A percentile compares a stretch with the other conserved stretches of the same genome.
phyloP scores from a whole-genome alignment of 2,888 invertebrate species.

The Chrysolina oricalcia region DNA sequence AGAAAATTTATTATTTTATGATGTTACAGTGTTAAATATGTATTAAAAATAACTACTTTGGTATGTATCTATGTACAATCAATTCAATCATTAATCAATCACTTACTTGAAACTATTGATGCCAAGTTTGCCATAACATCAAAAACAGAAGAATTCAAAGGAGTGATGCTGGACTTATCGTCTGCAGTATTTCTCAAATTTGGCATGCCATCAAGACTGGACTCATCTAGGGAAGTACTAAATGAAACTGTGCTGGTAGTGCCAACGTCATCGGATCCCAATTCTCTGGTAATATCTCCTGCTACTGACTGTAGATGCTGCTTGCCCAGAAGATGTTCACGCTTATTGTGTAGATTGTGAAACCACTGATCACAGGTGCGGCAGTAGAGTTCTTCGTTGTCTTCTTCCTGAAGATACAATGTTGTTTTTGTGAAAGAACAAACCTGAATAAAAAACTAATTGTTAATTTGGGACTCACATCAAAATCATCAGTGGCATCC shows the following conservation, averaged over 20 bases:
- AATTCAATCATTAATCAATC: too few relatives aligned
- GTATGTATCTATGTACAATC: too few relatives aligned
- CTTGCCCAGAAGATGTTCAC: conserved; percentile 75
- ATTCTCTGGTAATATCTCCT: conserved; percentile 69
- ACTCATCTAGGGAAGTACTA: conserved; percentile 69
- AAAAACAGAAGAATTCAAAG: conserved; percentile 58
- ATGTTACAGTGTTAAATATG: neutral
- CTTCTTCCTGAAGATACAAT: conserved; percentile 71
- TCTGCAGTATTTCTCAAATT: conserved; percentile 44
- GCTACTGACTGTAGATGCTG: conserved; percentile 73
- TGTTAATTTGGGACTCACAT: conserved; percentile 65
- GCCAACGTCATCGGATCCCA: conserved; percentile 61
- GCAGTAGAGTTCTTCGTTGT: conserved; percentile 75
- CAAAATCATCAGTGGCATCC: conserved; percentile 74
- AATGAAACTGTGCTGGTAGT: conserved; percentile 51
- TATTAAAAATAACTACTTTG: neutral
- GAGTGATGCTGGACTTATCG: conserved; percentile 35
- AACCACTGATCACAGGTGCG: conserved; percentile 77
- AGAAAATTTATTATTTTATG: too few relatives aligned
- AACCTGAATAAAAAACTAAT: conserved; percentile 25
- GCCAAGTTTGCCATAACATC: conserved; percentile 68
- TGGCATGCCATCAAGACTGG: conserved; percentile 68
- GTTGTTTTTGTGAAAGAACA: too few relatives aligned
- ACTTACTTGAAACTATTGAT: conserved; percentile 67
- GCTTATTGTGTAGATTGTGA: conserved; percentile 75